phyloP scores from a whole-genome alignment of 2,113 vertebrate genomes.

The Buteo buteo region DNA sequence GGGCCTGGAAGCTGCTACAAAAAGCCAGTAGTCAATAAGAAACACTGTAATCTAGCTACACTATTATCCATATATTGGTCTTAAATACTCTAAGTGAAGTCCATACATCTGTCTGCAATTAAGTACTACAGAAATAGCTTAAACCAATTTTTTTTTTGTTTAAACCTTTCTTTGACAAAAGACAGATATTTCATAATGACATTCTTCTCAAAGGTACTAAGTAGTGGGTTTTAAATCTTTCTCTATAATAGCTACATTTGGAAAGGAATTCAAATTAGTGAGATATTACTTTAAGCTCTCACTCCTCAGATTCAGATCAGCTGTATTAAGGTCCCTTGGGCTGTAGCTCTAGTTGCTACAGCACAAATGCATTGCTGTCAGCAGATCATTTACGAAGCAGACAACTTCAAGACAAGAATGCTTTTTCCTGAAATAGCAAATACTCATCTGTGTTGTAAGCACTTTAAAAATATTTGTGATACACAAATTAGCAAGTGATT shows the following conservation, averaged over 20 bases:
- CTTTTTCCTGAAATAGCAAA: not conserved
- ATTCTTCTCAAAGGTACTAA: not conserved
- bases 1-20: not conserved
- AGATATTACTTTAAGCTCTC: not conserved
- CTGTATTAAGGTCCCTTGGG: not conserved
- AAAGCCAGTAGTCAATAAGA: not conserved
- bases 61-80: not conserved
- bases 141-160: not conserved
- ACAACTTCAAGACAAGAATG: not conserved
- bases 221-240: not conserved
- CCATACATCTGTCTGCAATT: not conserved
- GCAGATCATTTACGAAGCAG: not conserved
- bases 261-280: not conserved
- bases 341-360: not conserved
- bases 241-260: not conserved
- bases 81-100: not conserved
- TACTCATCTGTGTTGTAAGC: not conserved
- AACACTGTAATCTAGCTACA: not conserved
- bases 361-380: not conserved
- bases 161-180: not conserved
- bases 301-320: not conserved
- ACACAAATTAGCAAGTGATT: not conserved
- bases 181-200: not conserved
- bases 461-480: not conserved
- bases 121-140: not conserved